Base-by-base conservation (phyloP, 2,113 vertebrate species). In the Notiomystis cincta region DNA sequence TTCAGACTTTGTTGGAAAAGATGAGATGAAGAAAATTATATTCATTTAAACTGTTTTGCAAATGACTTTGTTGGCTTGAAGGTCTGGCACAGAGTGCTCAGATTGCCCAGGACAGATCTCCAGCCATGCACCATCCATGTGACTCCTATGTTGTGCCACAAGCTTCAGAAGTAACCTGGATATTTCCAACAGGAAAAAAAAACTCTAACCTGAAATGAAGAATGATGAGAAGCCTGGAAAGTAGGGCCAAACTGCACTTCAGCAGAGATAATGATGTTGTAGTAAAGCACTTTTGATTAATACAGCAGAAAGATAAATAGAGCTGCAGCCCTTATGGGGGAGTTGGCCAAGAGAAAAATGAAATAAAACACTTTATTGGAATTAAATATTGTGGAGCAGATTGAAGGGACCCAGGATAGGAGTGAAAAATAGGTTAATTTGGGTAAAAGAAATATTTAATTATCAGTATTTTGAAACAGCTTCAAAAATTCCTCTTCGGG, bases 11-110 rank as follows among this genome's bases (percentile, higher is more conserved):
- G 4, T 30, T 84, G 60, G 60, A 78, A 81, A 91, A 86, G 10
- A 40, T n/a, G 28, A 89, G 28, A 72, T 86, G 6, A 56, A 77
- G 75, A 77, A 51, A 35, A 30, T 30, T 45, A 48, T 14, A 89
- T 69, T 77, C 3, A 61, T 69, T 89, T 57, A 76, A 69, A 88
- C 24, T 82, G 66, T n/a, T 86, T 86, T 90, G 24, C 15, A 79
- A 76, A 60, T 80, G 0, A 37, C 7, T 89, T 82, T 65, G 7
- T 44, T 87, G 62, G n/a, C 47, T 75, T 1, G 1, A 62, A 81
- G 38, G 16, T 66, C 51, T 73, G 42, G 18, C 28, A 62, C 33
- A 20, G 17, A 30, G 45, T 33, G 42, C 35, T 60, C 60, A 58
- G 23, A 70, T 33, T 73, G 18, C 33, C 23, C 42, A 78, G 60